These are phyloP conservation scores for Balearica regulorum DNA, from an alignment of 2,797 vertebrate genomes.

Conservation along the genomic window DNA sequence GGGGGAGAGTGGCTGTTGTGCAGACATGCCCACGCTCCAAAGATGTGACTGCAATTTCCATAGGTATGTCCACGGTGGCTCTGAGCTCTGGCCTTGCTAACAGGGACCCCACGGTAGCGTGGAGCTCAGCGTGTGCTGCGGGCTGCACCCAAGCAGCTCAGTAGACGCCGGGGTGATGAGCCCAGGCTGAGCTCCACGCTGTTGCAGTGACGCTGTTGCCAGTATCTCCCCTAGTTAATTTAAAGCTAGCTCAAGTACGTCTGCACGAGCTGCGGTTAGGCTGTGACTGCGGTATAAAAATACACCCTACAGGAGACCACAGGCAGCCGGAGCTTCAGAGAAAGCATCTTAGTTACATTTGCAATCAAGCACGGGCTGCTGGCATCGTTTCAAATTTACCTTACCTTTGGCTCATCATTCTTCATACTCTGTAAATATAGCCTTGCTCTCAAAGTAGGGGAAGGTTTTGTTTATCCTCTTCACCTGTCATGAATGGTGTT, in stretches of 20 bases:
- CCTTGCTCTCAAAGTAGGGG: background rate
- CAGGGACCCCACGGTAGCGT: accelerated
- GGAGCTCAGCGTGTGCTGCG: background rate
- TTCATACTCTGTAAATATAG: background rate
- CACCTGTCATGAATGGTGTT: background rate
- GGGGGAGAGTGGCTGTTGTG: background rate
- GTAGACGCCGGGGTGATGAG: background rate
- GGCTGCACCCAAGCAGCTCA: background rate
- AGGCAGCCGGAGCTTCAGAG: background rate
- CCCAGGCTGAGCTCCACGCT: background rate
- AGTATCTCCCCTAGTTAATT: background rate
- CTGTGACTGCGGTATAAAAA: constrained; percentile 9
- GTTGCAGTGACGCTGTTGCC: background rate
- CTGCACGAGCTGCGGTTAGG: background rate
- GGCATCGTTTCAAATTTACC: background rate
- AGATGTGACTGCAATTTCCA: background rate
- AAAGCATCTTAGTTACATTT: constrained; percentile 19
- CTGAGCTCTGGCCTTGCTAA: background rate
- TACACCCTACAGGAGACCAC: constrained; percentile 22
- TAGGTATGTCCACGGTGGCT: background rate
- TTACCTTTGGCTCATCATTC: constrained; percentile 6
- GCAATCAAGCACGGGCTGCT: background rate
- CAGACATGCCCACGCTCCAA: background rate
- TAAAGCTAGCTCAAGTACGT: constrained; percentile 21
- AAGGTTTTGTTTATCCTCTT: background rate